phyloP scores from a whole-genome alignment of 2,888 invertebrate genomes.

The Polydesmus complanatus region DNA sequence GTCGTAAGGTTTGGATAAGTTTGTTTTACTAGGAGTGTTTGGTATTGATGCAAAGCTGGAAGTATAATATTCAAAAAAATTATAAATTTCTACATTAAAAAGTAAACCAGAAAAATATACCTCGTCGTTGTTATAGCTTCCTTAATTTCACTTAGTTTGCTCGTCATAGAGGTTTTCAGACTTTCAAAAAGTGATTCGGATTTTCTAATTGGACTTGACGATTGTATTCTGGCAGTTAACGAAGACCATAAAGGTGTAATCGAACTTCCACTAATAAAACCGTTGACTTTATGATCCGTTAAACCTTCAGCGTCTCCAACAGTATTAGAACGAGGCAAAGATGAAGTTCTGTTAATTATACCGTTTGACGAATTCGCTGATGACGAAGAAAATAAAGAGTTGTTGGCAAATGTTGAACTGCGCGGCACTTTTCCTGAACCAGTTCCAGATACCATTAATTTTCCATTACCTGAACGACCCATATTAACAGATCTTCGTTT shows the following conservation, averaged over 20 bases:
- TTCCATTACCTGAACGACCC: slow-evolving; percentile 5
- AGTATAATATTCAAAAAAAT: not conserved
- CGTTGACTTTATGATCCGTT: not conserved
- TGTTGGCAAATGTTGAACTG: slow-evolving; percentile 23
- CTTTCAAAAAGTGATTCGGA: slow-evolving; percentile 75
- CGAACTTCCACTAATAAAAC: not conserved
- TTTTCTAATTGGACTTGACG: slow-evolving; percentile 67
- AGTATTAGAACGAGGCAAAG: not conserved
- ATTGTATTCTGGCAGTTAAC: not conserved
- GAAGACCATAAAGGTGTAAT: not conserved
- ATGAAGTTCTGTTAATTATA: not conserved
- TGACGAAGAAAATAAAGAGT: not conserved
- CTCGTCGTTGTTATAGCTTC: slow-evolving; percentile 48
- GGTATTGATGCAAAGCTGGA: slow-evolving; percentile 7
- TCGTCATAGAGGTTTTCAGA: slow-evolving; percentile 68
- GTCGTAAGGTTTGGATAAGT: slow-evolving; percentile 4
- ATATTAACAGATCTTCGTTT: slow-evolving; percentile 3
- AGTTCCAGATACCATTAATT: slow-evolving; percentile 4
- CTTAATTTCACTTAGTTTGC: slow-evolving; percentile 81
- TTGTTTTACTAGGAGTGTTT: slow-evolving; percentile 8
- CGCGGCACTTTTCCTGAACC: slow-evolving; percentile 17
- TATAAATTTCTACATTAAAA: slow-evolving; percentile 21
- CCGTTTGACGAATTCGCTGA: not conserved
- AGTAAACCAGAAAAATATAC: slow-evolving; percentile 3
- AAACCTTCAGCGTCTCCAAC: slow-evolving; percentile 1